A percentile compares a stretch with the other conserved stretches of the same genome.
These are phyloP conservation scores for Labroides dimidiatus DNA, from an alignment of 2,797 vertebrate genomes.

Conservation along the genomic window DNA sequence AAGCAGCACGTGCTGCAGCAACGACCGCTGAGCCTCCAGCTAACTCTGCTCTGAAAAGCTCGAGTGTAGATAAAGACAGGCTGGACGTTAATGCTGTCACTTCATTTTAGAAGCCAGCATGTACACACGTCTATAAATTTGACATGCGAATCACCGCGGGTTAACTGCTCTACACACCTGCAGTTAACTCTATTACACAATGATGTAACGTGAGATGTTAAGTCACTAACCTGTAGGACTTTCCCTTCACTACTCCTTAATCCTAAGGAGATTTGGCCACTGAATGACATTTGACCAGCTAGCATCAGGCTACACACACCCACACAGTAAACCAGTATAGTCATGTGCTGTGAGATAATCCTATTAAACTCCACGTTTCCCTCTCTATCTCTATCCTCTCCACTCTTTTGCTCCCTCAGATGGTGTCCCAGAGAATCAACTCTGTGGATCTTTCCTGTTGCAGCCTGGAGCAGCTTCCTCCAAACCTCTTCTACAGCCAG, in stretches of 20 bases:
- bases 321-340: slow-evolving; percentile 36
- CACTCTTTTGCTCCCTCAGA: slow-evolving; percentile 73
- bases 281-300: slow-evolving; percentile 62
- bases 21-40: slow-evolving; percentile 61
- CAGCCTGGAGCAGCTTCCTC: slow-evolving; percentile 94
- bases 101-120: slow-evolving; percentile 5
- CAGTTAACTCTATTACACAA: slow-evolving; percentile 27
- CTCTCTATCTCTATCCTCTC: slow-evolving; percentile 29
- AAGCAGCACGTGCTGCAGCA: slow-evolving; percentile 58
- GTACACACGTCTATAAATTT: neutral
- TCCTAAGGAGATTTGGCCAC: slow-evolving; percentile 68
- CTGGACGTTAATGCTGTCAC: slow-evolving; percentile 3
- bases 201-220: slow-evolving; percentile 35
- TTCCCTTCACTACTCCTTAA: slow-evolving; percentile 58
- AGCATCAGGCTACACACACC: slow-evolving; percentile 22
- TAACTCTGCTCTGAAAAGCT: slow-evolving; percentile 43
- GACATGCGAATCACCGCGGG: slow-evolving; percentile 25
- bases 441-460: slow-evolving; percentile 98
- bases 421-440: slow-evolving; percentile 97
- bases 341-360: slow-evolving; percentile 56
- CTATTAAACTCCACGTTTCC: slow-evolving; percentile 52
- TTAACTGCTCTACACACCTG: slow-evolving; percentile 21
- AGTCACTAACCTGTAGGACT: slow-evolving; percentile 39
- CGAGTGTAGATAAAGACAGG: slow-evolving; percentile 19
- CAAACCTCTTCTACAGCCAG: slow-evolving; percentile 97